Base-by-base conservation (phyloP, 2,888 invertebrate species). In the Lepas anatifera region DNA sequence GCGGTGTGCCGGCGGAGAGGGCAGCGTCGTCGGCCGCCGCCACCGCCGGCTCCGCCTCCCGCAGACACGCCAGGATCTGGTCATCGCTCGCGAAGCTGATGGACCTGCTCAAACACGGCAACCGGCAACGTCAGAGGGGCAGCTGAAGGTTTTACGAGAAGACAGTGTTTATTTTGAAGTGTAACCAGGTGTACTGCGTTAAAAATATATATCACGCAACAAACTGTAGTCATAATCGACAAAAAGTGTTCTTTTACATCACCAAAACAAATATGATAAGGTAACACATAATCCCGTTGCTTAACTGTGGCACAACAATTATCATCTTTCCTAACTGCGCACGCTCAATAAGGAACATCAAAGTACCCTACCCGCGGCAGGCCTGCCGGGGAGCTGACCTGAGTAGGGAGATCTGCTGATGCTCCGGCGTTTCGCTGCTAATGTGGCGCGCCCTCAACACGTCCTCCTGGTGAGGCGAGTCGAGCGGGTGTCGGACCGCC, bases 31-130 rank as follows among this genome's bases (percentile, higher is more conserved):
- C 39, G 39, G 39, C 39, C 8, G 39, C 39, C 8, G 39, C 8
- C 22, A 35, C 58, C 7, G 58, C 58, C 18, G 25, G 22, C 2
- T 41, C 41, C 32, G 18, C 6, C 35, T 58, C 58, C 8, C 58
- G 58, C 35, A 58, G 58, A 13, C 58, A 35, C 35, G 58, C 58
- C 58, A 58, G 58, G 22, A 58, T 58, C 58, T 58, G 58, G 58
- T 58, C 58, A 29, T 58, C 58, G 35, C 35, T 35, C 22, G 58
- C 58, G 58, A 58, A 58, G 22, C 58, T 58, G 35, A 35, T 58
- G 32, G 58, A 58, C 58, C 58, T 58, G 52, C n/a, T n/a, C n/a
- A n/a, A n/a, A n/a, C n/a, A n/a, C n/a, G n/a, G n/a, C n/a, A n/a
- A n/a, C n/a, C n/a, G n/a, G n/a, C n/a, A n/a, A n/a, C n/a, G n/a